These are phyloP conservation scores for Cataglyphis cursor DNA, from an alignment of 2,888 invertebrate species.

Conservation along the genomic window DNA sequence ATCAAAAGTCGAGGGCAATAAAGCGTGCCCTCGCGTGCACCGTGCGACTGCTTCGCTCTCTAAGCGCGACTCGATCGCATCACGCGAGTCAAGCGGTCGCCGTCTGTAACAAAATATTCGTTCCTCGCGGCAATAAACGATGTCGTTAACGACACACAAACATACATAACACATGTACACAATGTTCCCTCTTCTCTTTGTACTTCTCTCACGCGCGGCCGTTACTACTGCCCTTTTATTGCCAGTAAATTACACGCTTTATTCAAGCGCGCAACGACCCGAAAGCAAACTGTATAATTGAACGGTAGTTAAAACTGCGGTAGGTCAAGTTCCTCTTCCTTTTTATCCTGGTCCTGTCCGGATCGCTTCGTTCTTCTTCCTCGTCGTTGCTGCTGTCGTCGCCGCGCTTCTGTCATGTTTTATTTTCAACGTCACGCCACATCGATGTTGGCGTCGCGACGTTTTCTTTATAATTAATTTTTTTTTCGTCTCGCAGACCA, in stretches of 20 bases:
- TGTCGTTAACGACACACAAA: conserved; percentile 84
- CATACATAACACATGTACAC: neutral
- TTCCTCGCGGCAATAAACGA: conserved; percentile 84
- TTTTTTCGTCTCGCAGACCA: neutral
- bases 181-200: conserved; percentile 57
- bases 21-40: conserved; percentile 50
- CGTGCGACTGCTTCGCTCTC: conserved; percentile 4
- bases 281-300: conserved; percentile 82
- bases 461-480: conserved; percentile 48
- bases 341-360: conserved; percentile 49
- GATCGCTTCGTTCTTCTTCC: conserved; percentile 45
- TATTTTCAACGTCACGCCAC: conserved; percentile 26
- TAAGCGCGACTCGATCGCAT: neutral
- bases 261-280: conserved; percentile 81
- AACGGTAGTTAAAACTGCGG: conserved; percentile 82
- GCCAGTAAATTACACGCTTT: conserved; percentile 85
- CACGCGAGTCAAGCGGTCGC: conserved; percentile 58
- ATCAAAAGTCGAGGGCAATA: conserved; percentile 41
- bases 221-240: conserved; percentile 83
- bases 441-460: conserved; percentile 19
- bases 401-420: conserved; percentile 17
- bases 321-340: conserved; percentile 79
- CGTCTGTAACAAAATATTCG: conserved; percentile 84
- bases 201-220: conserved; percentile 63
- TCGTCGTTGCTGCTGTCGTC: neutral